Percentiles rank a stretch among this genome's conserved stretches.
Conservation (phyloP, 2,113 vertebrate species). For the Hydrochoerus hydrochaeris region DNA sequence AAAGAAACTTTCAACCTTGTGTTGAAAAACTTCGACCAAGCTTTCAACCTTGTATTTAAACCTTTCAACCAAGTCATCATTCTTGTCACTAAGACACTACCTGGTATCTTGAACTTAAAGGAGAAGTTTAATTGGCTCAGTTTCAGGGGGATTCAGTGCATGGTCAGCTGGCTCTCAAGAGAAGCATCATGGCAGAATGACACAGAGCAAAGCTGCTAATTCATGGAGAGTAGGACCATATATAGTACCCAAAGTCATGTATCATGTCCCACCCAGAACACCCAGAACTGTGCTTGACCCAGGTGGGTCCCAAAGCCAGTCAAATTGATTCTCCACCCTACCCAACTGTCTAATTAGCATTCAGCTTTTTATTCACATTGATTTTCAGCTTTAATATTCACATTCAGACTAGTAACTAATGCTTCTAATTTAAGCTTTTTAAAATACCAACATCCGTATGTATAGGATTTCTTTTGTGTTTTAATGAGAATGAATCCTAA, state of each 20-base stretch:
- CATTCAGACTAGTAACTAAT: slow-evolving; percentile 16
- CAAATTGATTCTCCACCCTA: background rate
- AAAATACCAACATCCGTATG: background rate
- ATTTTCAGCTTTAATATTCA: slow-evolving; percentile 28
- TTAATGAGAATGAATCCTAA: background rate
- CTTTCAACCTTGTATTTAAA: background rate
- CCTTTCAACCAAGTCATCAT: background rate
- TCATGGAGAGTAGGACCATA: background rate
- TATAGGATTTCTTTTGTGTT: slow-evolving; percentile 26
- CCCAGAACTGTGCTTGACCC: background rate
- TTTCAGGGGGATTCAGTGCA: background rate
- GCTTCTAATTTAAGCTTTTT: slow-evolving; percentile 6
- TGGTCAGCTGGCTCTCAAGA: background rate
- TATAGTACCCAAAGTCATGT: background rate
- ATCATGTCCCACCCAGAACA: background rate
- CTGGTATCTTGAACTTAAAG: background rate
- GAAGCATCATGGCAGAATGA: background rate
- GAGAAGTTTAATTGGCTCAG: background rate
- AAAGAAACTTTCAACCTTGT: slow-evolving; percentile 7
- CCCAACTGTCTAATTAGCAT: background rate
- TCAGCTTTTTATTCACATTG: slow-evolving; percentile 1
- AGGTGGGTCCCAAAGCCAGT: background rate
- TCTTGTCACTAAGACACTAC: background rate
- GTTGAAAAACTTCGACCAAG: background rate
- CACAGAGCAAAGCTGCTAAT: background rate